phyloP scores from a whole-genome alignment of 1,140 invertebrate genomes.

The Eurosta solidaginis region DNA sequence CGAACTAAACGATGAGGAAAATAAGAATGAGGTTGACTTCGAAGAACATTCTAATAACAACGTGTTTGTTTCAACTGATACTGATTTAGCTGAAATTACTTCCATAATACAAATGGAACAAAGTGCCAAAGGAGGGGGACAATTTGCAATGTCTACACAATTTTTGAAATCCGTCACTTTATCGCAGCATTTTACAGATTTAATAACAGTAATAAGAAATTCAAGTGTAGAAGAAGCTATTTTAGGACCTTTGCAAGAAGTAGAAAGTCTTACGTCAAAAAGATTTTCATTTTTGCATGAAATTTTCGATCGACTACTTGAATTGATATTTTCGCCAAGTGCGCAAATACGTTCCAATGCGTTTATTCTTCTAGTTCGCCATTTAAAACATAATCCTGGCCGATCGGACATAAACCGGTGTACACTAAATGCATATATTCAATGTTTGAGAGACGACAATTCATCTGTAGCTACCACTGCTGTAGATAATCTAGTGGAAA shows the following conservation, averaged over 20 bases:
- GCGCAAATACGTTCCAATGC: conserved; percentile 69
- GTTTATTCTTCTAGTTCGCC: conserved; percentile 68
- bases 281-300: conserved; percentile 71
- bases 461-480: conserved; percentile 78
- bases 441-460: conserved; percentile 78
- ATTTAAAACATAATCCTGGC: conserved; percentile 70
- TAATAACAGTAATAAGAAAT: conserved; percentile 53
- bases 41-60: conserved; percentile 42
- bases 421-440: conserved; percentile 76
- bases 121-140: conserved; percentile 36
- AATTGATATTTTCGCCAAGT: conserved; percentile 67
- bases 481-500: conserved; percentile 81
- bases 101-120: conserved; percentile 13
- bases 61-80: background rate
- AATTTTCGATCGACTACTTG: conserved; percentile 68
- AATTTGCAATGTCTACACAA: conserved; percentile 42
- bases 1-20: conserved; percentile 52
- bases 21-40: conserved; percentile 53
- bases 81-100: conserved; percentile 31
- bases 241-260: conserved; percentile 69
- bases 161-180: conserved; percentile 46
- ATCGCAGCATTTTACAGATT: conserved; percentile 58
- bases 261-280: conserved; percentile 72
- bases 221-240: conserved; percentile 63
- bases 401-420: conserved; percentile 60